Evolutionary conservation across 2,113 vertebrate species (phyloP).

Genomic region (Percina caprodes): DNA sequence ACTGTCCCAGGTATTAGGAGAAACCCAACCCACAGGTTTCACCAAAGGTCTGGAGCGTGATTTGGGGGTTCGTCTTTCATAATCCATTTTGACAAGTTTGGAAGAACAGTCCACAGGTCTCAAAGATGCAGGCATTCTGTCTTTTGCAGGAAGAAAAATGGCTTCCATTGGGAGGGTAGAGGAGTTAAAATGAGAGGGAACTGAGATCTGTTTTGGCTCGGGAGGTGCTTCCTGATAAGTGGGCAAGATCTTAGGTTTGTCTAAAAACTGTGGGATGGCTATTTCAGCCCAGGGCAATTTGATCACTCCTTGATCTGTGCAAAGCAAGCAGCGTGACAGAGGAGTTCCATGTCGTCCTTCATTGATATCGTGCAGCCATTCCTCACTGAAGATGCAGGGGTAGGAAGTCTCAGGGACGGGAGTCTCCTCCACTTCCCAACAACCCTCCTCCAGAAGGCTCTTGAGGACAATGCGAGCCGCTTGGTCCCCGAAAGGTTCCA

Average conservation of each 20-base stretch:
- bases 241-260: slow-evolving; percentile 76
- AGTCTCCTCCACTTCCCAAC: slow-evolving; percentile 86
- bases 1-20: slow-evolving; percentile 84
- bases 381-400: slow-evolving; percentile 88
- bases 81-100: slow-evolving; percentile 87
- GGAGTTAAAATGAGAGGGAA: slow-evolving; percentile 49
- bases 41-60: slow-evolving; percentile 64
- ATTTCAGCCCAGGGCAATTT: slow-evolving; percentile 89
- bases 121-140: slow-evolving; percentile 73
- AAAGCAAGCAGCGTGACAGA: slow-evolving; percentile 89
- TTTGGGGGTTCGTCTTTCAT: slow-evolving; percentile 65
- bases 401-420: slow-evolving; percentile 87
- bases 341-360: slow-evolving; percentile 76
- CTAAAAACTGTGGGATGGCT: slow-evolving; percentile 89
- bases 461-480: slow-evolving; percentile 89
- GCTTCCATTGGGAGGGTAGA: slow-evolving; percentile 32
- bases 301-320: slow-evolving; percentile 89
- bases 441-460: slow-evolving; percentile 87
- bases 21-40: slow-evolving; percentile 76
- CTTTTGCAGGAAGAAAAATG: slow-evolving; percentile 48
- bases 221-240: slow-evolving; percentile 37
- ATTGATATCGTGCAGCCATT: slow-evolving; percentile 91
- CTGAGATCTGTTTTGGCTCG: slow-evolving; percentile 30
- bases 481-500: slow-evolving; percentile 89
- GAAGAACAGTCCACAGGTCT: slow-evolving; percentile 74